These are phyloP conservation scores for Mormyrus iriodes DNA, from an alignment of 2,113 vertebrate species.

Conservation along the genomic window DNA sequence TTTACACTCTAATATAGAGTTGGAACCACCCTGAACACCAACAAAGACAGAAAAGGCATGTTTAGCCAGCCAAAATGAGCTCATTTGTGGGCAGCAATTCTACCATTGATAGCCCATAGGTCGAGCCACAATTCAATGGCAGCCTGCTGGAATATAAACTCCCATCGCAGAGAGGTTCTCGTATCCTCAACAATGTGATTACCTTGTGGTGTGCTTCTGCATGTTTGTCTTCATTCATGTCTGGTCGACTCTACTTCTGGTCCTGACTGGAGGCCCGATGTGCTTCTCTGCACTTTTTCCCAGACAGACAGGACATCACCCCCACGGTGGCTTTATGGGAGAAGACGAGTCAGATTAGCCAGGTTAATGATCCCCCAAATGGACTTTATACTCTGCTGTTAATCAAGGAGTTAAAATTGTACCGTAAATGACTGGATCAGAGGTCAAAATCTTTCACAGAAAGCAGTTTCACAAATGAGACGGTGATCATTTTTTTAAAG, in stretches of 20 bases:
- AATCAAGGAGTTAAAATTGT: constrained; percentile 32
- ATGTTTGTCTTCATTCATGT: neutral
- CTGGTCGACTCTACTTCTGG: neutral
- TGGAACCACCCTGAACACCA: neutral
- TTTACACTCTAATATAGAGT: neutral
- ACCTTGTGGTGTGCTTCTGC: constrained; percentile 2
- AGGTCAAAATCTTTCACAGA: constrained; percentile 20
- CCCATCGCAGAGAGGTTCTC: neutral
- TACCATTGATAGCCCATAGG: neutral
- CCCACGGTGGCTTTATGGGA: neutral
- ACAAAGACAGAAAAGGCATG: neutral
- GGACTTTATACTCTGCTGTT: constrained; percentile 39
- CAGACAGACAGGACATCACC: neutral
- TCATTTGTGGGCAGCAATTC: neutral
- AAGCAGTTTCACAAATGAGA: neutral
- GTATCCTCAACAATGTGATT: neutral
- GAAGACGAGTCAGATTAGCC: constrained; percentile 30
- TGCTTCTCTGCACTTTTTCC: neutral
- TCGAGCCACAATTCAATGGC: neutral
- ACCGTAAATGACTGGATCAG: constrained; percentile 2
- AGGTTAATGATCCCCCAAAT: constrained; percentile 45
- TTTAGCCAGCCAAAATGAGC: neutral
- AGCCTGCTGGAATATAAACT: neutral
- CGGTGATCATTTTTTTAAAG: neutral
- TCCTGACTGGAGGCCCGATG: neutral